Evolutionary conservation across 2,888 invertebrate species (phyloP), one percentile per base, ranked within the genome.

Genomic region (Aphidius colemani): DNA sequence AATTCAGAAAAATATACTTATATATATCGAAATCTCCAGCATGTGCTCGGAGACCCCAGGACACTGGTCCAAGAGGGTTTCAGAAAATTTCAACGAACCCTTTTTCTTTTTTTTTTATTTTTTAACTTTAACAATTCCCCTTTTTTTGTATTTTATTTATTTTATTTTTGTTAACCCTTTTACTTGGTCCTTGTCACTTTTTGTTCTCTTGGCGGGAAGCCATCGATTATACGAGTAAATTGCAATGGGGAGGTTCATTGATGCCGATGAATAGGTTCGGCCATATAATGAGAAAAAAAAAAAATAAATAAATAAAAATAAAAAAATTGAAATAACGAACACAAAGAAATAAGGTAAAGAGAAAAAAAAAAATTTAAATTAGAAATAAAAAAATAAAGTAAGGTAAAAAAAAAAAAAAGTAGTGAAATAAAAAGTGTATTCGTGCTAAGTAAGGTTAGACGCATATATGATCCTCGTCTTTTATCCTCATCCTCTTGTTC

Each of bases 401-500:
- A 63, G 53, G 65, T 60, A 67, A 58, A 30, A 65, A 11, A 63
- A 64, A 60, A 64, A 65, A 56, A 56, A 62, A 67, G 67, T 63
- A 59, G 41, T 11, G 48, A 45, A 44, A 45, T n/a, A 60, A 46
- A 39, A 44, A 41, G 11, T 30, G 30, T 30, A 30, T 30, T 30
- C 0, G 30, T 49, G 41, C 51, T 58, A 65, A 61, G 64, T 64
- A 64, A 63, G 55, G 59, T 43, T 45, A 11, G 30, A 57, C 51
- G 45, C 62, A 67, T 46, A 58, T 59, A 51, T 63, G 63, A 58
- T 63, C 53, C 57, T 57, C 30, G 30, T 18, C 53, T 53, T 53
- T 46, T 46, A 45, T 61, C 45, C 55, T 13, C 39, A 43, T 40
- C 49, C 51, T 45, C 51, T 50, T 53, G 51, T 46, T 56, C 13